Conservation (phyloP, 2,113 vertebrate genomes). For the Picathartes gymnocephalus region DNA sequence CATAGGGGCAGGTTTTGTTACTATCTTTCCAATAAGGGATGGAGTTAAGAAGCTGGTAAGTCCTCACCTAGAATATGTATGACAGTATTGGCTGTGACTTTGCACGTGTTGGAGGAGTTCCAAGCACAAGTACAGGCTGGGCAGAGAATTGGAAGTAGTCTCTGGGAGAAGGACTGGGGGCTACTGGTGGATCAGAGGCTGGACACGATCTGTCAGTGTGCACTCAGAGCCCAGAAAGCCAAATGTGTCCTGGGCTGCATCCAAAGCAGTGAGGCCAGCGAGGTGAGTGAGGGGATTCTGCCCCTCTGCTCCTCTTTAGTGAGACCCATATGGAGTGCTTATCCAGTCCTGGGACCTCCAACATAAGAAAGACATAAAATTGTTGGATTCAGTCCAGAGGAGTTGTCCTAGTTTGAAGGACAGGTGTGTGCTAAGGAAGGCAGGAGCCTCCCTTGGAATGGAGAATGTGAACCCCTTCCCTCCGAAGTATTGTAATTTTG, state of each 20-base stretch:
- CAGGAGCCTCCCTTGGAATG: no score
- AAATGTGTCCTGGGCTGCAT: neutral
- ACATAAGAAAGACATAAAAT: neutral
- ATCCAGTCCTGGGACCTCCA: neutral
- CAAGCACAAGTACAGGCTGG: neutral
- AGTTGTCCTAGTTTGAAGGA: no score
- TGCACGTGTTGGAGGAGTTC: neutral
- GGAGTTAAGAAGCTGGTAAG: neutral
- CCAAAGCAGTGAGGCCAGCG: neutral
- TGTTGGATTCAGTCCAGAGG: rapidly evolving
- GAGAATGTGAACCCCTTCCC: no score
- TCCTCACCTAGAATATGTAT: neutral
- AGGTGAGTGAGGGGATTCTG: neutral
- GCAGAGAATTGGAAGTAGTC: neutral
- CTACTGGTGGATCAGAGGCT: neutral
- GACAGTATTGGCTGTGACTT: neutral
- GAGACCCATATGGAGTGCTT: neutral
- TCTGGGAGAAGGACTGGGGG: neutral
- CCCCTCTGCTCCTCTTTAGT: neutral
- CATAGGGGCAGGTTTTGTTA: neutral
- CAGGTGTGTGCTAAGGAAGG: no score
- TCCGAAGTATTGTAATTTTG: no score
- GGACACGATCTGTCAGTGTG: neutral
- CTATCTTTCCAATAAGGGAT: neutral
- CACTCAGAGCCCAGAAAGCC: neutral